Conservation (phyloP, 1,140 invertebrate species). For the Spodoptera litura region DNA sequence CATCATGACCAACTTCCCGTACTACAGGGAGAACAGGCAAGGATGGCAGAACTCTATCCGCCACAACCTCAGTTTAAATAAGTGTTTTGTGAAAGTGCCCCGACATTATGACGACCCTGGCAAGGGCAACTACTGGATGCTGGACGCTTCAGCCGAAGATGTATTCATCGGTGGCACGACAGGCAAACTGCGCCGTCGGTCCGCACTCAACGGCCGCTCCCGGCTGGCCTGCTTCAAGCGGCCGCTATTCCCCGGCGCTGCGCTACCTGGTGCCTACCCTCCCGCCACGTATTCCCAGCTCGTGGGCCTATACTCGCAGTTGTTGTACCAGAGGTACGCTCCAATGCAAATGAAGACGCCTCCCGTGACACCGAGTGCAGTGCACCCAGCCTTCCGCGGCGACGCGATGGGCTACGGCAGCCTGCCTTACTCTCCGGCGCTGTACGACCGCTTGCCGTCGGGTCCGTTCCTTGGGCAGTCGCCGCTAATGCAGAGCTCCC, state of each 20-base stretch:
- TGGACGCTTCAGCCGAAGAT: conserved; percentile 97
- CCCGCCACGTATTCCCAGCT: conserved; percentile 80
- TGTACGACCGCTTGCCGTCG: conserved; percentile 73
- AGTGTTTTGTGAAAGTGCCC: conserved; percentile 99
- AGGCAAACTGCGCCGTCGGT: conserved; percentile 96
- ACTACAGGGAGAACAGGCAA: conserved; percentile 98
- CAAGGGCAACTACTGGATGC: conserved; percentile 98
- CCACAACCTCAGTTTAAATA: conserved; percentile 98
- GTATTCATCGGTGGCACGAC: conserved; percentile 99
- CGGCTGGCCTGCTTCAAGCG: conserved; percentile 95
- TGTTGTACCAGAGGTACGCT: conserved; percentile 85
- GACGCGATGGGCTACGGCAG: conserved; percentile 65
- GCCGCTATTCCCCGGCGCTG: conserved; percentile 85
- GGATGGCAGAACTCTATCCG: conserved; percentile 99
- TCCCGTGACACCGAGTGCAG: conserved; percentile 69
- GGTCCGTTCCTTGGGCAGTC: conserved; percentile 67
- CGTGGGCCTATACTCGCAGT: conserved; percentile 80
- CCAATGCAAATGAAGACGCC: conserved; percentile 78
- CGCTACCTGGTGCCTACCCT: conserved; percentile 84
- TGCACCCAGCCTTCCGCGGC: conserved; percentile 76
- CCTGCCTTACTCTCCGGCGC: conserved; percentile 68
- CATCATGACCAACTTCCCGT: conserved; percentile 99
- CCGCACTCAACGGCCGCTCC: conserved; percentile 93
- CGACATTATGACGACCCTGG: conserved; percentile 97
- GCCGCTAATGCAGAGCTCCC: conserved; percentile 59